phyloP scores from a whole-genome alignment of 2,888 invertebrate genomes.

The Patella depressa region DNA sequence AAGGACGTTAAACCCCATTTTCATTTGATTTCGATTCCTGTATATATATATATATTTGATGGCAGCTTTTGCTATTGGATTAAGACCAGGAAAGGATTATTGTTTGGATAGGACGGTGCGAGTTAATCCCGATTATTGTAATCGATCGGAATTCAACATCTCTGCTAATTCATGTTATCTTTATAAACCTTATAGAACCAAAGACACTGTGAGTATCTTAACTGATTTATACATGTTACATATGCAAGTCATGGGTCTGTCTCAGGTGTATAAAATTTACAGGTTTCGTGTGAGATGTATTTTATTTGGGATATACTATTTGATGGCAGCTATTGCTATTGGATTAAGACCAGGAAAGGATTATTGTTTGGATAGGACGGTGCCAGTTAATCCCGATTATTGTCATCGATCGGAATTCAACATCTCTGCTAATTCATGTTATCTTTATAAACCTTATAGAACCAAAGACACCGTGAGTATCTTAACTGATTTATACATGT shows the following conservation, averaged over 20 bases:
- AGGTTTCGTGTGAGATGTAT: constrained; percentile 95
- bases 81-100: constrained; percentile 78
- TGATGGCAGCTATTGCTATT: constrained; percentile 89
- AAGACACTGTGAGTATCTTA: constrained; percentile 57
- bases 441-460: constrained; percentile 58
- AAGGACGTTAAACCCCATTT: too few species aligned
- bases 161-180: constrained; percentile 65
- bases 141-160: constrained; percentile 35
- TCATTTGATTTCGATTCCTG: too few species aligned
- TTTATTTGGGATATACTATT: constrained; percentile 90
- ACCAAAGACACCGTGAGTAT: constrained; percentile 59
- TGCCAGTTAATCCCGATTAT: constrained; percentile 24
- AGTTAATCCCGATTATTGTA: constrained; percentile 32
- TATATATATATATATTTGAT: constrained; percentile 75
- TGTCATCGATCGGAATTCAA: constrained; percentile 40
- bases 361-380: constrained; percentile 28
- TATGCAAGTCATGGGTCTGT: too few species aligned
- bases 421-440: constrained; percentile 59
- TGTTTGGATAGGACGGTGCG: constrained; percentile 20
- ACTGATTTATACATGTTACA: too few species aligned
- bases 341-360: constrained; percentile 81
- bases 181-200: constrained; percentile 49
- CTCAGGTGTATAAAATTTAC: constrained; percentile 38
- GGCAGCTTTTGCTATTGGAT: constrained; percentile 88
- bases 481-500: too few species aligned